These are phyloP conservation scores for Genyomyrus donnyi DNA, from an alignment of 2,113 vertebrate species.

Conservation along the genomic window DNA sequence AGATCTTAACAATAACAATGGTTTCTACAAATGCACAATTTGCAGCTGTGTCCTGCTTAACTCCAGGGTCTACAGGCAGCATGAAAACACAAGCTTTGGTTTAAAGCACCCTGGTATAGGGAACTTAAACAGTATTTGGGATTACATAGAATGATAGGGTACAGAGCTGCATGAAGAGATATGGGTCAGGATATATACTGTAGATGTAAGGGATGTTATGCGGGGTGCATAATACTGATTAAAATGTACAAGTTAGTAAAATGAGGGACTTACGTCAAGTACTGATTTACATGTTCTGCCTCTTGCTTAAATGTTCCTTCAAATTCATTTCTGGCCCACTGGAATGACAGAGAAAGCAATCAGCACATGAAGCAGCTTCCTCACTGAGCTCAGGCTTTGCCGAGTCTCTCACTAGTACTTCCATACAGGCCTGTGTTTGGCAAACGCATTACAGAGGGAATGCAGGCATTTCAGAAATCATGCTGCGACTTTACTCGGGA, in stretches of 20 bases:
- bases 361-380: neutral
- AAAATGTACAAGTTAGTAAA: neutral
- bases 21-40: neutral
- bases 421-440: neutral
- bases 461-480: neutral
- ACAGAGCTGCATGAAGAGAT: neutral
- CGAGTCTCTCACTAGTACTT: neutral
- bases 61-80: neutral
- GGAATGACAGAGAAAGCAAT: slow-evolving; percentile 22
- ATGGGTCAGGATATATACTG: neutral
- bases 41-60: neutral
- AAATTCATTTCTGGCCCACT: slow-evolving; percentile 71
- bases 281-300: slow-evolving; percentile 60
- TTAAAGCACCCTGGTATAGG: neutral
- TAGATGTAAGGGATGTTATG: neutral
- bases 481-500: neutral
- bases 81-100: neutral
- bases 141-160: neutral
- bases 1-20: neutral
- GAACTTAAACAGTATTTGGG: neutral
- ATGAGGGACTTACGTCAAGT: slow-evolving; percentile 46
- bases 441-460: neutral
- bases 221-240: neutral
- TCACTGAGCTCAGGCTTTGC: neutral
- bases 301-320: slow-evolving; percentile 62